A percentile compares a stretch with the other conserved stretches of the same genome.
Conservation (phyloP, 2,113 vertebrate species). For the Dryoscopus gambensis region DNA sequence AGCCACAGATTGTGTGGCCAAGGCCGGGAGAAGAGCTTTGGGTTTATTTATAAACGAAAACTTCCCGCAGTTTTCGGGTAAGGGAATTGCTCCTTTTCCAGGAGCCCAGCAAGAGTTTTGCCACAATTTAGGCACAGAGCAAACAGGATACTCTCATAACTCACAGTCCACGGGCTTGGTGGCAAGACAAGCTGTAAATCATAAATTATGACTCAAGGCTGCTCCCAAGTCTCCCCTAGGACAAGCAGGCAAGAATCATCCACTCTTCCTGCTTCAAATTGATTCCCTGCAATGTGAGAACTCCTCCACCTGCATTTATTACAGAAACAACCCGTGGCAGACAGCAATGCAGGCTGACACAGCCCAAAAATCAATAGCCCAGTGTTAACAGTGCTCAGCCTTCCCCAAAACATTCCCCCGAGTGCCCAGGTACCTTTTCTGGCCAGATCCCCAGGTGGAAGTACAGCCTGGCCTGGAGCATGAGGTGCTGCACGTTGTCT, state of each 20-base stretch:
- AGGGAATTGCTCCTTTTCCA: not conserved
- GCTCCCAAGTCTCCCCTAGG: not conserved
- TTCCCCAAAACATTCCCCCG: not conserved
- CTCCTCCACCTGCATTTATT: not conserved
- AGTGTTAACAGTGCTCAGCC: not conserved
- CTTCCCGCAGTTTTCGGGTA: not conserved
- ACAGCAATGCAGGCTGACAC: not conserved
- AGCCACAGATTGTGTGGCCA: not conserved
- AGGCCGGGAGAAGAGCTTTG: not conserved
- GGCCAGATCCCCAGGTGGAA: constrained; percentile 99
- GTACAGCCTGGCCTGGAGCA: constrained; percentile 94
- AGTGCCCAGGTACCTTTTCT: constrained; percentile 86
- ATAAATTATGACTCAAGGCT: not conserved
- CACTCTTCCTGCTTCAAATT: not conserved
- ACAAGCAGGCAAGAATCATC: not conserved
- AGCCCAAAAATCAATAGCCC: not conserved
- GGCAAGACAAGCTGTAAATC: not conserved
- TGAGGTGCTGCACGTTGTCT: constrained; percentile 94
- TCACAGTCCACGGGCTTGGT: not conserved
- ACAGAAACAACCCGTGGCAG: not conserved
- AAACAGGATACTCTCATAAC: not conserved
- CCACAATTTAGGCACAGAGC: not conserved
- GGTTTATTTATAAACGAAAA: not conserved
- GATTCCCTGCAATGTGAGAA: not conserved
- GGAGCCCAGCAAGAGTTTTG: not conserved